Evolutionary conservation across 1,140 invertebrate genomes (phyloP).

Genomic region (Drosophila lacertosa): DNA sequence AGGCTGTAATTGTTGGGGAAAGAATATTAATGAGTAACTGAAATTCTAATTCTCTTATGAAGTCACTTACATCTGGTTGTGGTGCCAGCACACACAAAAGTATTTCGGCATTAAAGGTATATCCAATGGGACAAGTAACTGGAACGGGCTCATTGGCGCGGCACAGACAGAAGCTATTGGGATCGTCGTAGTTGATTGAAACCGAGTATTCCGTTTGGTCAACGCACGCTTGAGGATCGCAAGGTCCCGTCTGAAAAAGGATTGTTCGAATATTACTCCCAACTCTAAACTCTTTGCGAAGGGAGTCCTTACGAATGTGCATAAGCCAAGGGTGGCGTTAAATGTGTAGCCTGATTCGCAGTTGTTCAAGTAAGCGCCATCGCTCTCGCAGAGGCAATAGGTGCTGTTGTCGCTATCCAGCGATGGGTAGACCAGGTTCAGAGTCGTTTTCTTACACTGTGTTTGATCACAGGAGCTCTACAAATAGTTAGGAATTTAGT

Average conservation of each 20-base stretch:
- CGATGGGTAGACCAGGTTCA: slow-evolving; percentile 37
- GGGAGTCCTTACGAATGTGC: slow-evolving; percentile 49
- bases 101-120: slow-evolving; percentile 30
- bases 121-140: slow-evolving; percentile 61
- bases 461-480: slow-evolving; percentile 58
- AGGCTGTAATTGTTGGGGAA: slow-evolving; percentile 41
- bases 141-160: slow-evolving; percentile 40
- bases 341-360: slow-evolving; percentile 45
- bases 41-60: too few relatives aligned
- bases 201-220: slow-evolving; percentile 27
- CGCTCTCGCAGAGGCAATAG: slow-evolving; percentile 52
- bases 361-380: slow-evolving; percentile 36
- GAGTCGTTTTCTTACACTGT: slow-evolving; percentile 29
- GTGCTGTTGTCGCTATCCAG: slow-evolving; percentile 28
- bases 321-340: not conserved
- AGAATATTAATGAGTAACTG: too few relatives aligned
- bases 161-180: slow-evolving; percentile 62
- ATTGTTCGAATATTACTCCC: too few relatives aligned
- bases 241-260: slow-evolving; percentile 49
- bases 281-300: not conserved
- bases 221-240: slow-evolving; percentile 49
- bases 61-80: slow-evolving; percentile 50
- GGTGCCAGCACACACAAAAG: slow-evolving; percentile 19
- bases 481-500: not conserved
- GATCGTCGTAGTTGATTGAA: slow-evolving; percentile 37